Evolutionary conservation across 64 coral and sea anemone species (phyloP).

Genomic region (Pocillopora damicornis): DNA sequence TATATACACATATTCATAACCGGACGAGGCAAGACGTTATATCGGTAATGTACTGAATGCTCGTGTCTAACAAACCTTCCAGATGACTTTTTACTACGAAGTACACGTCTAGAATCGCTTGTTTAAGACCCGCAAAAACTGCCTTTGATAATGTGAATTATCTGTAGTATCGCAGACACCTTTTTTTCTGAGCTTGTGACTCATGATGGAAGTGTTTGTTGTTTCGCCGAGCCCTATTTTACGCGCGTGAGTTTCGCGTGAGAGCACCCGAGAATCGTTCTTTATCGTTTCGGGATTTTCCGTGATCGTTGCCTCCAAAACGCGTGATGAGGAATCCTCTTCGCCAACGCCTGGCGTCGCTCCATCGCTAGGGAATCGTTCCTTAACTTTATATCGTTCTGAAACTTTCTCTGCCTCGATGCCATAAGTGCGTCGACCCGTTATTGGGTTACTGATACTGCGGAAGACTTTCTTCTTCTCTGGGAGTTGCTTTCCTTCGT

Average conservation of each 20-base stretch:
- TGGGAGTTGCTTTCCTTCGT: not conserved
- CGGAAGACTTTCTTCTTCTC: not conserved
- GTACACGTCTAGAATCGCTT: slow-evolving; percentile 58
- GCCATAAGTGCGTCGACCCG: not conserved
- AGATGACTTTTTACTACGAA: not conserved
- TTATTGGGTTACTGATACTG: slow-evolving; percentile 11
- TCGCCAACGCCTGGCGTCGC: too few relatives aligned
- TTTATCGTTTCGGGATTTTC: not conserved
- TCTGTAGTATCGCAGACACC: slow-evolving; percentile 73
- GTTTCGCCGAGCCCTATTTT: slow-evolving; percentile 24
- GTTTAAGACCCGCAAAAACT: slow-evolving; percentile 84
- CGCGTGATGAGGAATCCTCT: not conserved
- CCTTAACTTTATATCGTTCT: not conserved
- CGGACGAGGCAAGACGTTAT: not conserved
- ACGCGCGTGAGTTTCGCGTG: slow-evolving; percentile 1
- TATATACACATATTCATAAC: not conserved
- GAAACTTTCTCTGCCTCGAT: not conserved
- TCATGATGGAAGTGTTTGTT: slow-evolving; percentile 31
- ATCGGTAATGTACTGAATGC: not conserved
- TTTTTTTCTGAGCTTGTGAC: slow-evolving; percentile 69
- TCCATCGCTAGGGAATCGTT: not conserved
- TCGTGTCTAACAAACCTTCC: not conserved
- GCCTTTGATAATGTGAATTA: slow-evolving; percentile 80
- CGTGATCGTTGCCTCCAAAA: not conserved
- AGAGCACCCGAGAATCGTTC: not conserved